A percentile compares a stretch with the other conserved stretches of the same genome.
Evolutionary conservation across 1,140 invertebrate species (phyloP).

Genomic region (Lepidostoma basale): DNA sequence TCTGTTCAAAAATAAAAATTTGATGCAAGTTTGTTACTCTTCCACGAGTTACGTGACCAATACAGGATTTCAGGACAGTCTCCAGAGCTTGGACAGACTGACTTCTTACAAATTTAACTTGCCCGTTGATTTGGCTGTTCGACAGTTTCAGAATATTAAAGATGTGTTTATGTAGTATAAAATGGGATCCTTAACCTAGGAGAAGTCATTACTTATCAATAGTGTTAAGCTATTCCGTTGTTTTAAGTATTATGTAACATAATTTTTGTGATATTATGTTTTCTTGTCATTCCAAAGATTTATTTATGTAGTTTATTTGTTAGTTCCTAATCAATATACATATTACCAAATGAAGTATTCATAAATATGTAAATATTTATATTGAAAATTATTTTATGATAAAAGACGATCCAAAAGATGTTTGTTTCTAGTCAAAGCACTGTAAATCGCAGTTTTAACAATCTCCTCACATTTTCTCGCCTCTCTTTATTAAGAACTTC

Average conservation of each 20-base stretch:
- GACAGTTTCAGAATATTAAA: constrained; percentile 97
- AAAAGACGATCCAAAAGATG: background rate
- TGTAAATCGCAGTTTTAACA: background rate
- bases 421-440: constrained; percentile 10
- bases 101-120: constrained; percentile 88
- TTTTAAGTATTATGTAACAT: background rate
- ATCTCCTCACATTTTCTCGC: background rate
- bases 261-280: constrained; percentile 1
- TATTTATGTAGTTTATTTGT: background rate
- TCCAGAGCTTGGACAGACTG: constrained; percentile 87
- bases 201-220: background rate
- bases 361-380: background rate
- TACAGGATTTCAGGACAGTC: constrained; percentile 96
- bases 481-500: background rate
- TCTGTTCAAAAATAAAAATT: constrained; percentile 85
- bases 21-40: constrained; percentile 90
- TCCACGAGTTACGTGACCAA: constrained; percentile 94
- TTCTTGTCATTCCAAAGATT: constrained; percentile 8
- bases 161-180: constrained; percentile 82
- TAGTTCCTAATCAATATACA: background rate
- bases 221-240: background rate
- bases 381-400: background rate
- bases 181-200: background rate
- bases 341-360: background rate
- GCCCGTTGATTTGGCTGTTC: constrained; percentile 92